phyloP scores from a whole-genome alignment of 2,113 vertebrate species.

The Brachionichthys hirsutus region DNA sequence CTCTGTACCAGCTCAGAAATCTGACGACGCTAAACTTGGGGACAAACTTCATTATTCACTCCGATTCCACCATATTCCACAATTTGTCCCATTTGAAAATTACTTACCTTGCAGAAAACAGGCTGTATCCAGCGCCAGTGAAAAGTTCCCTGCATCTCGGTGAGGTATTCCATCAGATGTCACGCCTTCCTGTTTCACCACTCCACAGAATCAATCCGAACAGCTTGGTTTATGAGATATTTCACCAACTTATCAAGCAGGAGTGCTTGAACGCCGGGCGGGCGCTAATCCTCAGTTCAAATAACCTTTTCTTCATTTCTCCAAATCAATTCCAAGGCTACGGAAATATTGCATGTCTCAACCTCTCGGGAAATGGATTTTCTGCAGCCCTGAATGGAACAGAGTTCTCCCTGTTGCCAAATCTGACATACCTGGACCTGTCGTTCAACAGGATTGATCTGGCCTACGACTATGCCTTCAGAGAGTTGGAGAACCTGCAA shows the following conservation, averaged over 20 bases:
- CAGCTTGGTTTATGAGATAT: constrained; percentile 19
- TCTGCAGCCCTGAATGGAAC: constrained; percentile 69
- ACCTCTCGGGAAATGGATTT: constrained; percentile 80
- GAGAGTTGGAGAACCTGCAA: constrained; percentile 65
- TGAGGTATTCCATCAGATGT: background rate
- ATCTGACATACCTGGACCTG: constrained; percentile 77
- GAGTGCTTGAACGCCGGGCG: constrained; percentile 76
- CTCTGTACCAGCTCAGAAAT: constrained; percentile 71
- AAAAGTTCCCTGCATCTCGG: background rate
- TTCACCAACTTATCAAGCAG: constrained; percentile 51
- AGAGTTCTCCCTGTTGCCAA: constrained; percentile 67
- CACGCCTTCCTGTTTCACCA: background rate
- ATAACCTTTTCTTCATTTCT: constrained; percentile 81
- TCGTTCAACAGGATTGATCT: constrained; percentile 74
- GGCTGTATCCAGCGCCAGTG: constrained; percentile 67
- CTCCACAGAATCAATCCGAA: background rate
- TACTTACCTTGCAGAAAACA: constrained; percentile 82
- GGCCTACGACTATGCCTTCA: constrained; percentile 67
- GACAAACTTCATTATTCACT: constrained; percentile 80
- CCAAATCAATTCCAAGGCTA: constrained; percentile 72
- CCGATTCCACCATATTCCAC: constrained; percentile 62
- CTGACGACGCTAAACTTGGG: constrained; percentile 73
- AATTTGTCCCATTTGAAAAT: constrained; percentile 59
- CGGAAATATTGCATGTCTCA: constrained; percentile 78
- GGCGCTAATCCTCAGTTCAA: constrained; percentile 78